A percentile compares a stretch with the other conserved stretches of the same genome.
Evolutionary conservation across 2,797 vertebrate species (phyloP).

Genomic region (Nothura maculosa): DNA sequence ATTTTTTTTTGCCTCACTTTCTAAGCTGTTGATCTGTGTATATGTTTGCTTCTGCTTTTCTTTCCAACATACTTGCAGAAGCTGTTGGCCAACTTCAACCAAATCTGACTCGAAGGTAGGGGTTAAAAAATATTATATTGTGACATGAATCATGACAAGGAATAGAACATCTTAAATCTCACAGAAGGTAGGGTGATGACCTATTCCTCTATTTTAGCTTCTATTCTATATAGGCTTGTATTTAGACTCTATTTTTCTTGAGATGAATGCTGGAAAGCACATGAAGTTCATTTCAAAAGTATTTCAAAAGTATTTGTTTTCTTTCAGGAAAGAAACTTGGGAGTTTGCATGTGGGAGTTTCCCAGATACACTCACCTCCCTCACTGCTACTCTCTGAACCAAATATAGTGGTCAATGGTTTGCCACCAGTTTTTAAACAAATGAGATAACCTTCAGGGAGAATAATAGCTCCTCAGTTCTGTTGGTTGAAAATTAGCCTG

Average conservation of each 20-base stretch:
- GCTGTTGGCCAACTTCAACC: not conserved
- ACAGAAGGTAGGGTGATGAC: not conserved
- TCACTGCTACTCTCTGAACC: not conserved
- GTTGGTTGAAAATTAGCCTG: slow-evolving; percentile 59
- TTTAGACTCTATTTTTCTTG: not conserved
- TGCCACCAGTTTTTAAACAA: slow-evolving; percentile 53
- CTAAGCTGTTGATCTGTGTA: not conserved
- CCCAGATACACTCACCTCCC: not conserved
- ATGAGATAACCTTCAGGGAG: slow-evolving; percentile 22
- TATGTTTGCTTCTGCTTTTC: not conserved
- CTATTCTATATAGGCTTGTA: no score
- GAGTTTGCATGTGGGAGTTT: not conserved
- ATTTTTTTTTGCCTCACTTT: not conserved
- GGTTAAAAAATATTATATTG: not conserved
- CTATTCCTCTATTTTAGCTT: not conserved
- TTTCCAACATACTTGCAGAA: not conserved
- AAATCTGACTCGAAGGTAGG: not conserved
- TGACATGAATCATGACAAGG: not conserved
- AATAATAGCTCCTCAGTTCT: slow-evolving; percentile 51
- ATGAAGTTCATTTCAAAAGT: slow-evolving; percentile 27
- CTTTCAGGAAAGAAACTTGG: slow-evolving; percentile 43
- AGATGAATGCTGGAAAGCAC: slow-evolving; percentile 5
- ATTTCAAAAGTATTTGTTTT: not conserved
- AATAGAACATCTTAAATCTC: not conserved
- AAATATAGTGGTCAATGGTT: slow-evolving; percentile 19